Percentiles rank a stretch among this genome's conserved stretches.
Evolutionary conservation across 2,797 vertebrate species (phyloP).

Genomic region (Brotula barbata): DNA sequence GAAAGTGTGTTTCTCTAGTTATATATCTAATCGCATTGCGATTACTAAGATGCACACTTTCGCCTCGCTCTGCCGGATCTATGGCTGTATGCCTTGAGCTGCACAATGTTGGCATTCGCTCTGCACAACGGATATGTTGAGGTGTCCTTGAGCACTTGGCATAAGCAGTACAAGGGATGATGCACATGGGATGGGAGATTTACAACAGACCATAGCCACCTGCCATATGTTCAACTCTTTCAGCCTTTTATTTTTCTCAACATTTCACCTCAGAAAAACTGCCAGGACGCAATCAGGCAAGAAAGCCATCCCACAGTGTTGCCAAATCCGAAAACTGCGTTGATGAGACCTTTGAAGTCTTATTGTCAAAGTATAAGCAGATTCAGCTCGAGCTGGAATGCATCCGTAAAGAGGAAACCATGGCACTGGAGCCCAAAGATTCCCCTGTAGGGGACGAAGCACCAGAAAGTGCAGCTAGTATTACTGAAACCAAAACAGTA

Average conservation of each 20-base stretch:
- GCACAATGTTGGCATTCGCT: no score
- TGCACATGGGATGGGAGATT: no score
- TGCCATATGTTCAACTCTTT: no score
- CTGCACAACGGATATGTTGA: no score
- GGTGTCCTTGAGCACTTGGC: no score
- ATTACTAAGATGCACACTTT: no score
- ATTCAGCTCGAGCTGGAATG: slow-evolving; percentile 96
- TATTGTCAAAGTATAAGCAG: slow-evolving; percentile 94
- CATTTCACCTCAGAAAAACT: slow-evolving; percentile 81
- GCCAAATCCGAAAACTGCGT: slow-evolving; percentile 81
- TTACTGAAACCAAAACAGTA: slow-evolving; percentile 23
- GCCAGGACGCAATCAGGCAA: slow-evolving; percentile 77
- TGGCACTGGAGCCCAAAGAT: slow-evolving; percentile 82
- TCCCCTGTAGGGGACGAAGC: slow-evolving; percentile 67
- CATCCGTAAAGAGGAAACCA: slow-evolving; percentile 93
- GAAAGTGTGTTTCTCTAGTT: no score
- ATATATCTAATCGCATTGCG: no score
- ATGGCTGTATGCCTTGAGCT: no score
- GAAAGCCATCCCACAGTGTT: slow-evolving; percentile 76
- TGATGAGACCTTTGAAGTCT: slow-evolving; percentile 95
- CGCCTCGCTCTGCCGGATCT: no score
- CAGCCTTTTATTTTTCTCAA: slow-evolving; percentile 42
- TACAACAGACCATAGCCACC: no score
- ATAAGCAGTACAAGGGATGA: no score
- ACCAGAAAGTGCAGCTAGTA: slow-evolving; percentile 20